Conservation (phyloP, 37 sponge, comb jelly and placozoan genomes). For the Crambe crambe region DNA sequence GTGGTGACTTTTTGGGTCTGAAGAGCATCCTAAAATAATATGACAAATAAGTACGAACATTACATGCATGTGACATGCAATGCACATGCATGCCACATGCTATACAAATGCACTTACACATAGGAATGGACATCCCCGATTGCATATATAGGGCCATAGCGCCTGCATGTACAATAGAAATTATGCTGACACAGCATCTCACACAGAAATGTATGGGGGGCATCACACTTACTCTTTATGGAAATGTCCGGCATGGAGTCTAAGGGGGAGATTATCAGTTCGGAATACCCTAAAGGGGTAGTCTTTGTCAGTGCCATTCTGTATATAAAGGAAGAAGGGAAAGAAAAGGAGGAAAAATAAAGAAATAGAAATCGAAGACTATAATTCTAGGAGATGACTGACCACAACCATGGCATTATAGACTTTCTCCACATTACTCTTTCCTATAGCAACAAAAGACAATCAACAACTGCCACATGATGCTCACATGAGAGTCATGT, state of each 20-base stretch:
- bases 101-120: conserved; percentile 14
- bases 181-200: too few species aligned
- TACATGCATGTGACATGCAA: too few species aligned
- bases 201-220: too few species aligned
- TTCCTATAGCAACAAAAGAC: not conserved
- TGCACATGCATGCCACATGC: too few species aligned
- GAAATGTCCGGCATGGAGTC: conserved; percentile 51
- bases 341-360: not conserved
- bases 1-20: too few species aligned
- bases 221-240: conserved; percentile 44
- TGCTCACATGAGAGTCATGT: conserved; percentile 3
- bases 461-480: not conserved
- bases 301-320: conserved; percentile 17
- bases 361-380: not conserved
- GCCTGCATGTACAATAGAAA: conserved; percentile 11
- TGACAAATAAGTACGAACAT: not conserved
- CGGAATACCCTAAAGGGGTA: conserved; percentile 28
- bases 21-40: too few species aligned
- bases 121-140: conserved; percentile 36
- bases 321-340: not conserved
- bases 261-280: conserved; percentile 29
- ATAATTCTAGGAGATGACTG: too few species aligned
- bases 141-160: conserved; percentile 54
- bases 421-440: not conserved
- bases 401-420: not conserved